Evolutionary conservation across 2,797 vertebrate genomes (phyloP).

Genomic region (Catostomus latipinnis): DNA sequence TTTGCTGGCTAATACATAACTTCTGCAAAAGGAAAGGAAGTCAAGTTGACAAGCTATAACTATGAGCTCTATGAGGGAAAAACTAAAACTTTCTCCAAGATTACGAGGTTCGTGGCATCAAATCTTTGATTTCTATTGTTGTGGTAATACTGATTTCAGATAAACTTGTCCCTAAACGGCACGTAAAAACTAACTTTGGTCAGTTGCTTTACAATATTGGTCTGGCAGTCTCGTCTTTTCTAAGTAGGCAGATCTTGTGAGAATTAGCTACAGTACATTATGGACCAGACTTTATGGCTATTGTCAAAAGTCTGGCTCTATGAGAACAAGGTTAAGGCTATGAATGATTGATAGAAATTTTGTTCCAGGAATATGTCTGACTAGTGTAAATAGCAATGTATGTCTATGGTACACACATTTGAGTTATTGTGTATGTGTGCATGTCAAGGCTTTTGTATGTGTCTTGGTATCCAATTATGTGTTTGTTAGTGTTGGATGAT

Average conservation of each 20-base stretch:
- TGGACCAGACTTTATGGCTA: neutral
- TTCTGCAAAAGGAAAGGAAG: too few relatives aligned
- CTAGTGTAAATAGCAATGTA: neutral
- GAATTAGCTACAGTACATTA: neutral
- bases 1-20: too few relatives aligned
- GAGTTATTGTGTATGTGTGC: constrained; percentile 1
- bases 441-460: neutral
- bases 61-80: too few relatives aligned
- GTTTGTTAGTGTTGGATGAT: constrained; percentile 12
- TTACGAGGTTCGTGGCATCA: too few relatives aligned
- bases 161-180: too few relatives aligned
- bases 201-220: too few relatives aligned
- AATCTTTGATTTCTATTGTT: too few relatives aligned
- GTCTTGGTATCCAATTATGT: neutral
- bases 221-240: too few relatives aligned
- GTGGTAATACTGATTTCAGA: too few relatives aligned
- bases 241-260: neutral
- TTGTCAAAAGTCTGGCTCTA: neutral
- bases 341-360: neutral
- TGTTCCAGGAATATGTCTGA: neutral
- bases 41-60: too few relatives aligned
- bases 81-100: too few relatives aligned
- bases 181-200: too few relatives aligned
- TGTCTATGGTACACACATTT: constrained; percentile 51
- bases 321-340: neutral